A percentile compares a stretch with the other conserved stretches of the same genome.
phyloP scores from a whole-genome alignment of 23 tunicate genomes.

The Trididemnum miniatum region DNA sequence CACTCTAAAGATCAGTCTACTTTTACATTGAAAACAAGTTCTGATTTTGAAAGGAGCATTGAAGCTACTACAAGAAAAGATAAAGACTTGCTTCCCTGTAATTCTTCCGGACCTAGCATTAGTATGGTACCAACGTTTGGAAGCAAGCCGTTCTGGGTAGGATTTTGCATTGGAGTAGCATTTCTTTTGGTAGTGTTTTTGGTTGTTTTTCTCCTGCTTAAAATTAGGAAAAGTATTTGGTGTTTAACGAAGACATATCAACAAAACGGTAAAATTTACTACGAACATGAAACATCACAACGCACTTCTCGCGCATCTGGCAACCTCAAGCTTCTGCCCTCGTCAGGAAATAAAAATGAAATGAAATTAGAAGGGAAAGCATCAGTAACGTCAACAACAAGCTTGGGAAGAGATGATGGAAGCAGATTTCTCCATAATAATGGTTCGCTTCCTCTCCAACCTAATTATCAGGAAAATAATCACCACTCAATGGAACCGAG shows the following conservation, averaged over 20 bases:
- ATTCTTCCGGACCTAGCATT: background rate
- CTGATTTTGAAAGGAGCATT: background rate
- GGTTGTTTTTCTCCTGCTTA: background rate
- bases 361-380: background rate
- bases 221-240: background rate
- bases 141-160: background rate
- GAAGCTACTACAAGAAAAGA: background rate
- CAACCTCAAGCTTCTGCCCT: background rate
- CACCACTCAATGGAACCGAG: background rate
- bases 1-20: too few species aligned
- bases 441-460: background rate
- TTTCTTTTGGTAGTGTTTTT: background rate
- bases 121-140: background rate
- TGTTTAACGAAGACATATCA: too few species aligned
- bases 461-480: background rate
- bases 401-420: background rate
- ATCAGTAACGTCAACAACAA: background rate
- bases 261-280: too few species aligned
- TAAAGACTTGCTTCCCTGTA: background rate
- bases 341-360: background rate
- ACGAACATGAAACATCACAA: background rate
- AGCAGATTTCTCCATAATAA: background rate
- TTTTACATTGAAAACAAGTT: background rate
- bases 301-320: background rate
- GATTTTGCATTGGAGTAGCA: background rate